Conservation (phyloP, 1,140 invertebrate genomes). For the Phocides pigmalion region DNA sequence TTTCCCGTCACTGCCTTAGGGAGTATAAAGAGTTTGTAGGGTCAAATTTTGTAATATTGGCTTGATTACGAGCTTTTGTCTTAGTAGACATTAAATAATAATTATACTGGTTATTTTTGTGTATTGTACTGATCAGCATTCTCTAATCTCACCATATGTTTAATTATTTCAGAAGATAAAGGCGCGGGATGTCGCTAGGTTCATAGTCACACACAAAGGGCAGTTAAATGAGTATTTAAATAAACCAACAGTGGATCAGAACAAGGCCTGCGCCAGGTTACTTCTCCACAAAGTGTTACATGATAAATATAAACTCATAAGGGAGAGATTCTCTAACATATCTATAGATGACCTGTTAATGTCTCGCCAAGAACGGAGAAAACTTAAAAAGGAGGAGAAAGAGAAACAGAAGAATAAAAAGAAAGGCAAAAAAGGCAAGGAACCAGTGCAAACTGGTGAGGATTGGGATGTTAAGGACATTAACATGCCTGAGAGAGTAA, state of each 20-base stretch:
- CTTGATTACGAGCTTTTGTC: no score
- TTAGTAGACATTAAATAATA: no score
- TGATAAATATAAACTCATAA: constrained; percentile 69
- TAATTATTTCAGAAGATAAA: constrained; percentile 72
- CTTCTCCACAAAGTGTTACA: constrained; percentile 68
- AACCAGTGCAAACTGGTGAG: constrained; percentile 54
- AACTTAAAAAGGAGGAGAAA: constrained; percentile 70
- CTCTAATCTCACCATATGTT: no score
- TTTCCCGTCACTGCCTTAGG: no score
- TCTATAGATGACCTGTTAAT: constrained; percentile 74
- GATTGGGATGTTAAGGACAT: constrained; percentile 64
- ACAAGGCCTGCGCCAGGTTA: constrained; percentile 72
- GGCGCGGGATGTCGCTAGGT: constrained; percentile 66
- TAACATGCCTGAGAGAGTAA: constrained; percentile 30
- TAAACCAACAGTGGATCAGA: constrained; percentile 61
- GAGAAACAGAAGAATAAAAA: constrained; percentile 69
- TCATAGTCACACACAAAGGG: constrained; percentile 70
- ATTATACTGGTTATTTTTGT: no score
- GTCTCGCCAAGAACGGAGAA: constrained; percentile 70
- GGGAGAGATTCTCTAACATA: constrained; percentile 62
- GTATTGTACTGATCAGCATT: no score
- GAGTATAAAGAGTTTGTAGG: no score
- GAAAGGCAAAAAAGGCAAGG: constrained; percentile 52
- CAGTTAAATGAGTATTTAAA: constrained; percentile 66
- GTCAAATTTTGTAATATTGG: no score